phyloP scores from a whole-genome alignment of 2,888 invertebrate species.

The Tetranychus truncatus region DNA sequence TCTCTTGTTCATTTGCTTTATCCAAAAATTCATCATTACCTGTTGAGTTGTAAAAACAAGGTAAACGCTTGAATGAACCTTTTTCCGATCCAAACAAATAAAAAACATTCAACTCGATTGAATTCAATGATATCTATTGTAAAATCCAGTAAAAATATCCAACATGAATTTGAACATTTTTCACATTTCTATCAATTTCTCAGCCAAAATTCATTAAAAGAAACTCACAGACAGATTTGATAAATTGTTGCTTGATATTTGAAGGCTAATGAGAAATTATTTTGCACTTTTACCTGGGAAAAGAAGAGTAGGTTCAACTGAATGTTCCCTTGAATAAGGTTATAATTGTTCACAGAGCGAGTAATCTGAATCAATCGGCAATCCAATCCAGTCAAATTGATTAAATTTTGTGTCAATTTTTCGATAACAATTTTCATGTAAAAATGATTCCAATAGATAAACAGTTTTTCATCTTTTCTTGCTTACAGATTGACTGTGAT shows the following conservation, averaged over 20 bases:
- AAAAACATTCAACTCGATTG: neutral
- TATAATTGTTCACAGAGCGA: neutral
- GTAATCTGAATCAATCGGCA: neutral
- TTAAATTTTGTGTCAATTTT: neutral
- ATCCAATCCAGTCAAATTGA: neutral
- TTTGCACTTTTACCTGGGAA: too few species aligned
- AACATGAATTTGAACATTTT: too few species aligned
- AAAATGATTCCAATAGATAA: neutral
- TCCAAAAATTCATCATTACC: too few species aligned
- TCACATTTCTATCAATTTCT: too few species aligned
- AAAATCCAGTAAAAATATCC: neutral
- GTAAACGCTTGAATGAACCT: neutral
- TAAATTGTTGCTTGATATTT: too few species aligned
- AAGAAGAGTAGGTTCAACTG: neutral
- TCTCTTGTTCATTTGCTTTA: neutral
- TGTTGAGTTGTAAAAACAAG: neutral
- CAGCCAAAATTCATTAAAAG: too few species aligned
- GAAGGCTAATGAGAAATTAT: too few species aligned
- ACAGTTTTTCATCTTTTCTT: neutral
- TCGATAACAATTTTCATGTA: neutral
- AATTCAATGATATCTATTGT: neutral
- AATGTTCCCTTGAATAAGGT: neutral
- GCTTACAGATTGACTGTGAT: neutral
- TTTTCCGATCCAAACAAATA: neutral
- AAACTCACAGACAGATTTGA: too few species aligned